A percentile compares a stretch with the other conserved stretches of the same genome.
Evolutionary conservation across 92 coral and sea anemone species (phyloP).

Genomic region (Palythoa grandiflora): DNA sequence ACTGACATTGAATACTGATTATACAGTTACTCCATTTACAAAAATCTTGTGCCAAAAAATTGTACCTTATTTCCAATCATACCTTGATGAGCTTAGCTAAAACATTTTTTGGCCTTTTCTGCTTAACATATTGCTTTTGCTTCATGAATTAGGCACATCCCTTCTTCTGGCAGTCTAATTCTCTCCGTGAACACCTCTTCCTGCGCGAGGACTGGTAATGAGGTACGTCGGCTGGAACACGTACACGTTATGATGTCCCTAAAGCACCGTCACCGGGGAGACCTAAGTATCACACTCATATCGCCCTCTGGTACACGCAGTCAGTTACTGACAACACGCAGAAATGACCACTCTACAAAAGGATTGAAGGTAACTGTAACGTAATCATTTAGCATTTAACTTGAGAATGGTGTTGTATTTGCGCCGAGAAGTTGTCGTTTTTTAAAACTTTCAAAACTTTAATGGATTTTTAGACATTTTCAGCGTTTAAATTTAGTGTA

Average conservation of each 20-base stretch:
- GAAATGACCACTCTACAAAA: slow-evolving; percentile 82
- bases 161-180: slow-evolving; percentile 85
- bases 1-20: too few species aligned
- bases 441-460: too few species aligned
- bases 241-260: slow-evolving; percentile 81
- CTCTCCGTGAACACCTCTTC: slow-evolving; percentile 81
- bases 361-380: slow-evolving; percentile 74
- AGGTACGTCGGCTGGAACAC: slow-evolving; percentile 80
- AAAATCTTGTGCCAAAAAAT: too few species aligned
- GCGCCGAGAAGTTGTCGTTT: too few species aligned
- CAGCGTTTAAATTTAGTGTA: neutral
- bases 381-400: neutral
- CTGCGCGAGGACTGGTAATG: slow-evolving; percentile 69
- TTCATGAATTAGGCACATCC: slow-evolving; percentile 63
- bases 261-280: slow-evolving; percentile 85
- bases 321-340: slow-evolving; percentile 80
- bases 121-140: neutral
- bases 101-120: too few species aligned
- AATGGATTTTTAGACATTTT: too few species aligned
- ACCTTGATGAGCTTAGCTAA: too few species aligned
- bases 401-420: too few species aligned
- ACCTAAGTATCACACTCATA: slow-evolving; percentile 75
- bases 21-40: too few species aligned
- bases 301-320: slow-evolving; percentile 94
- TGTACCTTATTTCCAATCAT: too few species aligned